Base-by-base conservation (phyloP, 1,140 invertebrate species). In the Zaprionus davidi region DNA sequence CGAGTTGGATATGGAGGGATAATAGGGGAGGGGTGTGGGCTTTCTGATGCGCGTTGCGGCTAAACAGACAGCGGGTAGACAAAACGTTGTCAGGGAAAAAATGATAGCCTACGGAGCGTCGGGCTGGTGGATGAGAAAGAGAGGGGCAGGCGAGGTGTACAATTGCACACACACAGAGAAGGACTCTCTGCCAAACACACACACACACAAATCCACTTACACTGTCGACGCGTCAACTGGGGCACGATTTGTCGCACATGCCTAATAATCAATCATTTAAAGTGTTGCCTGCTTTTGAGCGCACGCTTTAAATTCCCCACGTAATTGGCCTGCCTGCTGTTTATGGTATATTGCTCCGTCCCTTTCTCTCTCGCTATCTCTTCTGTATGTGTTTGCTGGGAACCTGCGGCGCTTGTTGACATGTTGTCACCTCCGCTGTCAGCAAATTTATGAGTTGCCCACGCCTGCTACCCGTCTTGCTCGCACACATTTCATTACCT, bases 381-480 rank as follows among this genome's bases (percentile, higher is more conserved):
- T n/a, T 5, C 56, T 5, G 24, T 41, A 26, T 44, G 57, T 76
- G 70, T 57, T 65, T 74, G 73, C 51, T 57, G 71, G 75, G 34
- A 38, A 71, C 84, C 85, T 79, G 81, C 78, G 81, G 84, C 78
- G 84, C 81, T 81, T 81, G 84, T 88, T 88, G 85, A 88, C 84
- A 88, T 86, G 85, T 87, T 87, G 84, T 90, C 84, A 88, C 81
- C 84, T 88, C 81, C 68, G 59, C 75, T 90, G 84, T 90, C 84
- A 87, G 73, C 81, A 73, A 84, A 90, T 90, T 84, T 87, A 87
- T 87, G 81, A 79, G 78, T 57, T 64, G 49, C 64, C 83, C 57
- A 38, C 67, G 26, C 56, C n/a, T 60, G 31, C 9, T n/a, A 41
- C 5, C n/a, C 26, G 15, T 12, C 56, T 12, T 34, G 31, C 31